Evolutionary conservation across 1,140 invertebrate genomes (phyloP), one percentile per base, ranked within the genome.

Genomic region (Diploscapter pachys): DNA sequence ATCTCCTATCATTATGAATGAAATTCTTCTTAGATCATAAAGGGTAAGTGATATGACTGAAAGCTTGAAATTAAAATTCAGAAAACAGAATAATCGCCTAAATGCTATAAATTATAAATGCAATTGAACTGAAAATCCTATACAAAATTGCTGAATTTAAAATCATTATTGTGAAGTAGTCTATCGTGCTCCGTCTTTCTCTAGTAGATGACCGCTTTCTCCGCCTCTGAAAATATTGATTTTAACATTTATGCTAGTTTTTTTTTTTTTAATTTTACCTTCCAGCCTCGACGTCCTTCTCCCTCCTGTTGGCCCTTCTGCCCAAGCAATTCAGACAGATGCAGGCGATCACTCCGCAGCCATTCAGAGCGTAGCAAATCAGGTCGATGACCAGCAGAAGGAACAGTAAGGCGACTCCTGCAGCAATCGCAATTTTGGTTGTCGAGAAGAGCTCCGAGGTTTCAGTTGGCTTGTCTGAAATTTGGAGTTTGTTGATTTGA

Each of bases 241-340:
- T 52, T 9, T 5, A 49, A 67, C 51, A 48, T 54, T 13, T 4
- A 55, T 49, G 59, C 67, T 48, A 63, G 51, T 53, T 31, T 31
- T 1, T 31, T 31, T 31, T 31, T 31, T n/a, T n/a, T n/a, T n/a
- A n/a, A 57, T 67, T 66, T 56, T 66, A 74, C 72, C 72, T 67
- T 57, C 72, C 72, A 6, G 72, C 51, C 50, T 74, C 72, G 53
- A 76, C 55, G 59, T 76, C 74, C 57, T 57, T 72, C 49, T 73
- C 59, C 13, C 72, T 76, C 5, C n/a, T 54, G 31, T 51, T 59
- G n/a, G 68, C 49, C 6, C 6, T 8, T 61, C 63, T 63, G 13
- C 74, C 74, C 52, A 67, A 76, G 50, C 70, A 49, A 53, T 76
- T 76, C 50, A 73, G 53, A 53, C 74, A 76, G 8, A 76, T 62